phyloP scores from a whole-genome alignment of 1,140 invertebrate species.

The Zeugodacus cucurbitae region DNA sequence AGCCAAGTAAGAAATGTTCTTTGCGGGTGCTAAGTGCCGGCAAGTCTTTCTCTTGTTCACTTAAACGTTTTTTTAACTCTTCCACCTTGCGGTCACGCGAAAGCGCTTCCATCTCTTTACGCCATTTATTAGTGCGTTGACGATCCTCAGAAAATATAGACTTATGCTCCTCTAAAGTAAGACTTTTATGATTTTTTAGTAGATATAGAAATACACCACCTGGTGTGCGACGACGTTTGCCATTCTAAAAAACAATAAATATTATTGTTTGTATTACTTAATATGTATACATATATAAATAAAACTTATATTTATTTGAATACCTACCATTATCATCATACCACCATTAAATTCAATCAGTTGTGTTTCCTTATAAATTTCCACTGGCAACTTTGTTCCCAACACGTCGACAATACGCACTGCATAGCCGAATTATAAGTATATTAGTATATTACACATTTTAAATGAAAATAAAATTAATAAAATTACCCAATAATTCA shows the following conservation, averaged over 20 bases:
- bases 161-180: slow-evolving; percentile 76
- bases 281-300: not conserved
- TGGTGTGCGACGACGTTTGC: slow-evolving; percentile 80
- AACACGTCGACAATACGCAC: slow-evolving; percentile 77
- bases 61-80: slow-evolving; percentile 70
- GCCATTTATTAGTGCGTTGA: slow-evolving; percentile 69
- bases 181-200: slow-evolving; percentile 78
- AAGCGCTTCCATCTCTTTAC: slow-evolving; percentile 69
- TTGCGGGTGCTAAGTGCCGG: slow-evolving; percentile 70
- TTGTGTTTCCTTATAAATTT: slow-evolving; percentile 82
- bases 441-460: not conserved
- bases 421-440: slow-evolving; percentile 54
- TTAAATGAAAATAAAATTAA: not conserved
- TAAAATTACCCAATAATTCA: slow-evolving; percentile 74
- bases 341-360: slow-evolving; percentile 84
- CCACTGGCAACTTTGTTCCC: slow-evolving; percentile 79
- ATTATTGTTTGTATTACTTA: not conserved
- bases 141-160: slow-evolving; percentile 79
- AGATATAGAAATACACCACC: slow-evolving; percentile 87
- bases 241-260: slow-evolving; percentile 71
- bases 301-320: not conserved
- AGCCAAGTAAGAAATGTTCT: slow-evolving; percentile 65
- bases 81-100: slow-evolving; percentile 73
- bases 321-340: slow-evolving; percentile 80
- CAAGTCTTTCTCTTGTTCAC: slow-evolving; percentile 69